Conservation (phyloP, 2,888 invertebrate genomes). For the Macaria notata region DNA sequence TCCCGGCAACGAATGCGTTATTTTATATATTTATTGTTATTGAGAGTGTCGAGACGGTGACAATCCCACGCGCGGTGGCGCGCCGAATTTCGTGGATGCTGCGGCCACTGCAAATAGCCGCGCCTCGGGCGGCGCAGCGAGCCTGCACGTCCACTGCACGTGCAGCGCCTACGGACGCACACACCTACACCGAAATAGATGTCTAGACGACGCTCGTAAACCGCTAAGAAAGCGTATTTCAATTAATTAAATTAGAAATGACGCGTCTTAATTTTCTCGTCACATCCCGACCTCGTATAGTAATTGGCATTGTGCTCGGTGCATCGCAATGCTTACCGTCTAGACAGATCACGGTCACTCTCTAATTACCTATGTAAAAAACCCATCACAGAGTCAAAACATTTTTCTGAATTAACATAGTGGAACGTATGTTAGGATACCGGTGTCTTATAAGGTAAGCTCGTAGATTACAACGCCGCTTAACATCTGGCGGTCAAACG, state of each 20-base stretch:
- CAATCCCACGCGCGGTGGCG: constrained; percentile 68
- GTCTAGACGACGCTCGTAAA: constrained; percentile 34
- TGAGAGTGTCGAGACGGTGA: constrained; percentile 77
- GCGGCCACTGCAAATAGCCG: constrained; percentile 59
- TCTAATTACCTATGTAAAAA: constrained; percentile 1
- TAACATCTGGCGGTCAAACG: too few relatives aligned
- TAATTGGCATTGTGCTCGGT: constrained; percentile 1
- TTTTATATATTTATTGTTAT: constrained; percentile 78
- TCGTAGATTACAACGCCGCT: too few relatives aligned
- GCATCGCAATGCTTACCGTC: constrained; percentile 2
- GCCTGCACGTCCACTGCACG: constrained; percentile 36
- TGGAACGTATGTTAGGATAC: too few relatives aligned
- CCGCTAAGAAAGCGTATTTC: constrained; percentile 29
- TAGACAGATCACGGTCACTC: not conserved
- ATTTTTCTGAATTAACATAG: too few relatives aligned
- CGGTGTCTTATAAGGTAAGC: too few relatives aligned
- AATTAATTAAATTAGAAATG: constrained; percentile 27
- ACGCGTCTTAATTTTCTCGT: constrained; percentile 12
- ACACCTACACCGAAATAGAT: constrained; percentile 34
- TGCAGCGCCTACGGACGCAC: constrained; percentile 33
- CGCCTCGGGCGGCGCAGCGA: constrained; percentile 16
- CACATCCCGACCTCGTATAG: constrained; percentile 3
- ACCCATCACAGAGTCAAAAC: too few relatives aligned
- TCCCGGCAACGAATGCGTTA: constrained; percentile 72
- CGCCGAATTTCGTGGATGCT: constrained; percentile 48